Conservation (phyloP, 1,140 invertebrate genomes). For the Probaryconus sp. region DNA sequence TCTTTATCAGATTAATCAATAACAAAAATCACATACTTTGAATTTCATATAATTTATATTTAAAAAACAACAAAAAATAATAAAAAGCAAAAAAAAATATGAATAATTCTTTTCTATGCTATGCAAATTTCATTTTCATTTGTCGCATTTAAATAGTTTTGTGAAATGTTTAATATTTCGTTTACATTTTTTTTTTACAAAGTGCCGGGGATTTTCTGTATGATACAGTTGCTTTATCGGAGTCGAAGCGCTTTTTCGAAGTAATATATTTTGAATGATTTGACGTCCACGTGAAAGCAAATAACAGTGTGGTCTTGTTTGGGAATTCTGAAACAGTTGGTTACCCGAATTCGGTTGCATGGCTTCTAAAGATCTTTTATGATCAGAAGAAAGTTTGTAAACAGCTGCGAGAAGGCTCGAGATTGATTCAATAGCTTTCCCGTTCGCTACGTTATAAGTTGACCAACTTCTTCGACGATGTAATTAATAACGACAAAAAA, state of each 20-base stretch:
- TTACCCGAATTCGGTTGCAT: slow-evolving; percentile 25
- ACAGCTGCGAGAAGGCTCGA: slow-evolving; percentile 44
- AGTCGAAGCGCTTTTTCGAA: slow-evolving; percentile 11
- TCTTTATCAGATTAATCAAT: too few species aligned
- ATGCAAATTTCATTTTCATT: too few species aligned
- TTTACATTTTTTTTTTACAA: too few species aligned
- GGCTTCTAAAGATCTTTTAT: slow-evolving; percentile 47
- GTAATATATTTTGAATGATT: slow-evolving; percentile 34
- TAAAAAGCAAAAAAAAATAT: too few species aligned
- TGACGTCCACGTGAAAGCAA: slow-evolving; percentile 21
- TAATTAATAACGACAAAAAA: slow-evolving; percentile 48
- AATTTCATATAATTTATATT: too few species aligned
- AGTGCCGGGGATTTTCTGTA: too few species aligned
- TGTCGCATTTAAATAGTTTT: too few species aligned
- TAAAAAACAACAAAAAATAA: too few species aligned
- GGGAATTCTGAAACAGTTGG: slow-evolving; percentile 32
- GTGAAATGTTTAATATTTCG: too few species aligned
- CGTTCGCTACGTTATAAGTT: slow-evolving; percentile 40
- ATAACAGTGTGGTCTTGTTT: slow-evolving; percentile 40
- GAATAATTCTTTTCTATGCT: too few species aligned
- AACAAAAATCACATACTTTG: too few species aligned
- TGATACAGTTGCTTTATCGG: background rate
- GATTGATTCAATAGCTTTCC: slow-evolving; percentile 50
- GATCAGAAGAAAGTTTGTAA: slow-evolving; percentile 46
- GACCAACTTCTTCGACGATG: slow-evolving; percentile 32